These are phyloP conservation scores for Neostethus bicornis DNA, from an alignment of 2,797 vertebrate species.

Conservation along the genomic window DNA sequence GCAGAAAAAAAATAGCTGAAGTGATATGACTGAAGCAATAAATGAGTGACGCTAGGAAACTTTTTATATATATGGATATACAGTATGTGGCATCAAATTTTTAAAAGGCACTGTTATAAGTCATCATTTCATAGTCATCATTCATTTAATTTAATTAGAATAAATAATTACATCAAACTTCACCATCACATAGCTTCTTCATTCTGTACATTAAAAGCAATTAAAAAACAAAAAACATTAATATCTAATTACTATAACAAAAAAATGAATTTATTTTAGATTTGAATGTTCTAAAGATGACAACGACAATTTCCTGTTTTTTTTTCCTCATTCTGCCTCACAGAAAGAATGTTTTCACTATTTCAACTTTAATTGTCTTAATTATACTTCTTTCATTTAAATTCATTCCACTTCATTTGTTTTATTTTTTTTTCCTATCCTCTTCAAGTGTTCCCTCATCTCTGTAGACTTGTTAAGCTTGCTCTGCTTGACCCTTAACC, in stretches of 20 bases:
- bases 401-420: conserved; percentile 21
- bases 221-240: conserved; percentile 6
- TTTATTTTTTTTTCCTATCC: conserved; percentile 26
- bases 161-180: no score
- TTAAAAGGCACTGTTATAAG: no score
- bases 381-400: conserved; percentile 6
- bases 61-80: no score
- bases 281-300: conserved; percentile 21
- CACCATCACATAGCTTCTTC: conserved; percentile 7
- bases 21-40: background rate
- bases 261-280: background rate
- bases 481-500: background rate
- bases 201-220: background rate
- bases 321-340: conserved; percentile 10
- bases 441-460: conserved; percentile 26
- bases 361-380: conserved; percentile 9
- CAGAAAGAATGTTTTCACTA: conserved; percentile 5
- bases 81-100: no score
- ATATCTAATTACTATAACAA: conserved; percentile 9
- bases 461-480: conserved; percentile 6
- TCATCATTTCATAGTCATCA: no score
- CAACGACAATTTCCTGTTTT: background rate
- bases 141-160: no score
- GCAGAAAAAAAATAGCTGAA: conserved; percentile 1
- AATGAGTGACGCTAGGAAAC: no score